Percentiles rank a stretch among this genome's conserved stretches.
Evolutionary conservation across 2,888 invertebrate species (phyloP).

Genomic region (Chloroclystis v-ata): DNA sequence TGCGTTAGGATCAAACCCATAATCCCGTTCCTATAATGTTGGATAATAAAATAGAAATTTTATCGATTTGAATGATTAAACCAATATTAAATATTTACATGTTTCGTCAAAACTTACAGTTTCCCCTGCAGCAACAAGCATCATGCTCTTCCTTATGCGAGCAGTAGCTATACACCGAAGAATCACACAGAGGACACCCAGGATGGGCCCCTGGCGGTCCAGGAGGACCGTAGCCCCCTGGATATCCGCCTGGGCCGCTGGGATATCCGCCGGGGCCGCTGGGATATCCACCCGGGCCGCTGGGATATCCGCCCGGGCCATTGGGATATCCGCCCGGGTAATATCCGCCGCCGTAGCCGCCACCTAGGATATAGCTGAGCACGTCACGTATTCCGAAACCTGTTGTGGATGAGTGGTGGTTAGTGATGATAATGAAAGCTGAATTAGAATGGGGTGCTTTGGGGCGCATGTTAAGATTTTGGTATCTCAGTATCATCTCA

Average conservation of each 20-base stretch:
- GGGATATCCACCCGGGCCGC: constrained; percentile 35
- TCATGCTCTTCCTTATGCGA: constrained; percentile 86
- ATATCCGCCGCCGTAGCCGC: constrained; percentile 37
- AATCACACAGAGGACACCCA: constrained; percentile 86
- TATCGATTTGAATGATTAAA: too few relatives aligned
- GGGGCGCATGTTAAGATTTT: too few relatives aligned
- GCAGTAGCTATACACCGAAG: constrained; percentile 87
- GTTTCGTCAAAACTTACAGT: constrained; percentile 50
- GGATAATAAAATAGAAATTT: too few relatives aligned
- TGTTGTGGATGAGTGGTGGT: constrained; percentile 39
- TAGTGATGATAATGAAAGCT: constrained; percentile 25
- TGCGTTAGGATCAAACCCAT: too few relatives aligned
- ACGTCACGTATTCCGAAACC: constrained; percentile 71
- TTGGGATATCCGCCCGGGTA: constrained; percentile 32
- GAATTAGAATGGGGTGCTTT: constrained; percentile 2
- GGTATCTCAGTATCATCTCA: too few relatives aligned
- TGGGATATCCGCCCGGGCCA: constrained; percentile 31
- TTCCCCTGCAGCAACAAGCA: constrained; percentile 83
- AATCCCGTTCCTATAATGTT: too few relatives aligned
- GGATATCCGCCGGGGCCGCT: constrained; percentile 36
- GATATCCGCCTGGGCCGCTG: constrained; percentile 36
- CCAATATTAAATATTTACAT: not conserved
- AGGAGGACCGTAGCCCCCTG: constrained; percentile 27
- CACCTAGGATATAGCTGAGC: constrained; percentile 71
- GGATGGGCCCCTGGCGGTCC: constrained; percentile 70